phyloP scores from a whole-genome alignment of 2,888 invertebrate species.

The Patella pellucida region DNA sequence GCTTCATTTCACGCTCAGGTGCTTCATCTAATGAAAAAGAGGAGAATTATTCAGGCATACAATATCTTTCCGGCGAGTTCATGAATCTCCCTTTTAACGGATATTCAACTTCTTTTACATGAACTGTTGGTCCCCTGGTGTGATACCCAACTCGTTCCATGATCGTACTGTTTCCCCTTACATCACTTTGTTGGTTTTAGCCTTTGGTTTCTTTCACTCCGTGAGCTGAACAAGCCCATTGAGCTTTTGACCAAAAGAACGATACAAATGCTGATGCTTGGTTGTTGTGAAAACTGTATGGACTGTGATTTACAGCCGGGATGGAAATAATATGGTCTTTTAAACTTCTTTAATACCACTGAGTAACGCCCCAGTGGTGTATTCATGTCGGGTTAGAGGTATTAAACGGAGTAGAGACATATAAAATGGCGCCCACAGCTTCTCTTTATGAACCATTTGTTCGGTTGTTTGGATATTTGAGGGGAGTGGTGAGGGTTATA shows the following conservation, averaged over 20 bases:
- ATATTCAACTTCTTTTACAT: too few species aligned
- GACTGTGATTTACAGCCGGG: not conserved
- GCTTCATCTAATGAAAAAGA: constrained; percentile 23
- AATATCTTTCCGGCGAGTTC: not conserved
- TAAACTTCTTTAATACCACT: not conserved
- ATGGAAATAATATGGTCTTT: constrained; percentile 5
- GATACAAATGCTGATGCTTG: too few species aligned
- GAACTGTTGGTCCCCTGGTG: too few species aligned
- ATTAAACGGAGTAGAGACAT: not conserved
- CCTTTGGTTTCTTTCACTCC: too few species aligned
- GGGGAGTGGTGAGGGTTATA: not conserved
- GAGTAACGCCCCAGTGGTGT: constrained; percentile 6
- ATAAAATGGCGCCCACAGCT: not conserved
- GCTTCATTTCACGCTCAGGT: constrained; percentile 28
- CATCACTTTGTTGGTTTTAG: too few species aligned
- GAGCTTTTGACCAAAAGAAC: too few species aligned
- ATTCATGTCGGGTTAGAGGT: not conserved
- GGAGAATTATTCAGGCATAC: not conserved
- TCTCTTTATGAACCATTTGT: not conserved
- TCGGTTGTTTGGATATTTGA: not conserved
- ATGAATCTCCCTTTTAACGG: too few species aligned
- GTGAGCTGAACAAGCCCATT: too few species aligned
- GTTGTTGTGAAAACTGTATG: not conserved
- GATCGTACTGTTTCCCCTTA: too few species aligned
- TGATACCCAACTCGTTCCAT: too few species aligned